These are phyloP conservation scores for Pagrus major DNA, from an alignment of 2,113 vertebrate genomes.

Conservation along the genomic window DNA sequence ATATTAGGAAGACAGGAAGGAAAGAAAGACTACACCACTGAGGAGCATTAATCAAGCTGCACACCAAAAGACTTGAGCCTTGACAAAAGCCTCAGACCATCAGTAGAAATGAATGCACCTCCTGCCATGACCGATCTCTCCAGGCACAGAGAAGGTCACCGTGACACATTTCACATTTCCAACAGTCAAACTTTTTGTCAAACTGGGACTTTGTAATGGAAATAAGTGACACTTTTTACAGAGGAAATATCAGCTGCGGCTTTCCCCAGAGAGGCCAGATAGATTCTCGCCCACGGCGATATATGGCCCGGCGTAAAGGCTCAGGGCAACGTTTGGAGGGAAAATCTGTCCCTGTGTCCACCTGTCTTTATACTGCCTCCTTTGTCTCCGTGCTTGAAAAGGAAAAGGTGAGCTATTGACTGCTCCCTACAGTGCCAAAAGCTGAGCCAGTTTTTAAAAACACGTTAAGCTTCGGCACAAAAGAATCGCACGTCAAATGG, in stretches of 20 bases:
- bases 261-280: slow-evolving; percentile 3
- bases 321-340: slow-evolving; percentile 19
- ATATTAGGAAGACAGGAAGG: not conserved
- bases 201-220: slow-evolving; percentile 45
- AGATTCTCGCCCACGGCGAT: slow-evolving; percentile 25
- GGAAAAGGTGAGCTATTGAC: slow-evolving; percentile 3
- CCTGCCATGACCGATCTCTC: not conserved
- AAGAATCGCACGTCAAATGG: slow-evolving; percentile 34
- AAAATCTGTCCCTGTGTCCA: slow-evolving; percentile 22
- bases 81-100: not conserved
- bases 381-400: slow-evolving; percentile 41
- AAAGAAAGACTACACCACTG: not conserved
- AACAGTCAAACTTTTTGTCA: slow-evolving; percentile 19
- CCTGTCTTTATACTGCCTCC: slow-evolving; percentile 30
- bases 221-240: slow-evolving; percentile 31
- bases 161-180: slow-evolving; percentile 34
- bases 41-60: not conserved
- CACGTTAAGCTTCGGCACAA: slow-evolving; percentile 12
- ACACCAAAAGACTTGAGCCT: not conserved
- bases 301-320: not conserved
- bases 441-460: slow-evolving; percentile 26
- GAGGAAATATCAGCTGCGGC: slow-evolving; percentile 12
- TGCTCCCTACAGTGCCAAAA: slow-evolving; percentile 49
- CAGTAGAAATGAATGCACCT: not conserved
- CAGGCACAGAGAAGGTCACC: slow-evolving; percentile 36